Percentiles rank a stretch among this genome's conserved stretches.
These are phyloP conservation scores for Rotaria macrura DNA, from an alignment of 2,888 invertebrate genomes.

Conservation along the genomic window DNA sequence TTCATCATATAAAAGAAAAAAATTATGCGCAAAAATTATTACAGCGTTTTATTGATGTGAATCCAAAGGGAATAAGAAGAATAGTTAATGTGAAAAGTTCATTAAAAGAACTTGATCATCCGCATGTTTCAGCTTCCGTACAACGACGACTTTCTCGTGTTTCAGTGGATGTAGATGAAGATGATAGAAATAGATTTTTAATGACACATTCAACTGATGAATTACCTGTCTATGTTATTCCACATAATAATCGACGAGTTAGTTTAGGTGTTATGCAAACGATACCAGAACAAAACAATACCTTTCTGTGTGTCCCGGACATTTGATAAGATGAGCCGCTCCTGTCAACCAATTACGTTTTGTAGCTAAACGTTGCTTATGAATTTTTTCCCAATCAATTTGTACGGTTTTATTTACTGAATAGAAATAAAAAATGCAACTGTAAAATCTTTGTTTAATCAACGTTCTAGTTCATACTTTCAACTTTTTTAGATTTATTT, in stretches of 20 bases:
- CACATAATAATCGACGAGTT: neutral
- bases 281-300: conserved; percentile 33
- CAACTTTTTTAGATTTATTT: neutral
- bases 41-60: neutral
- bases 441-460: neutral
- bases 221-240: neutral
- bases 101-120: neutral
- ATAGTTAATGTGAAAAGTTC: neutral
- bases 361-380: conserved; percentile 40
- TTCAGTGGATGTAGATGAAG: neutral
- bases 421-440: neutral
- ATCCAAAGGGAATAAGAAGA: neutral
- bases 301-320: conserved; percentile 43
- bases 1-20: conserved; percentile 4
- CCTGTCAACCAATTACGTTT: conserved; percentile 43
- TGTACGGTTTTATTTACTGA: neutral
- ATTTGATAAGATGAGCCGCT: conserved; percentile 39
- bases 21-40: neutral
- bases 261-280: neutral
- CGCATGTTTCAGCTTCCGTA: neutral
- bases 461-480: neutral
- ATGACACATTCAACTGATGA: neutral
- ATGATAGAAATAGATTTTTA: neutral
- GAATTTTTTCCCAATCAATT: conserved; percentile 41
- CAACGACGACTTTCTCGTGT: conserved; percentile 13